Evolutionary conservation across 2,113 vertebrate species (phyloP), one percentile per base, ranked within the genome.

Genomic region (Alethe castanea): DNA sequence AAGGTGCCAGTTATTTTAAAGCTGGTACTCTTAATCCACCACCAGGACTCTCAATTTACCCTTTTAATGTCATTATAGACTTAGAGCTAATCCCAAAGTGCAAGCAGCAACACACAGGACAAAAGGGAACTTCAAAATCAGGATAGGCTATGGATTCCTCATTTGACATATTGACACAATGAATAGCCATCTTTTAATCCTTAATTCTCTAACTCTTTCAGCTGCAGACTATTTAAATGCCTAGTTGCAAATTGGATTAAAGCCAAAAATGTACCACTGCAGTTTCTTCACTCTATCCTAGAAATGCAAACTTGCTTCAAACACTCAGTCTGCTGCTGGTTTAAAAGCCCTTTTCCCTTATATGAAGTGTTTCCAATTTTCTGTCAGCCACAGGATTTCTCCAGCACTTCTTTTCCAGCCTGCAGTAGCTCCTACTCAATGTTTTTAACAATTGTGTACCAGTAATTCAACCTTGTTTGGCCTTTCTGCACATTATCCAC

Each of bases 21-120:
- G 42, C 64, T 81, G 24, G 36, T 83, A 52, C 73, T 84, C 73
- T 71, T 92, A 97, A 93, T 86, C 82, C 92, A 95, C 61, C 69
- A 77, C 47, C 62, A 92, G 38, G 60, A 94, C 67, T 73, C 80
- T 71, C 80, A 81, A 71, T 92, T 94, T 84, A 94, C 26, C 76
- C 86, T 90, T 86, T 92, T 95, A 97, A 95, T 93, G 44, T 85
- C 57, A 92, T 97, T 94, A 97, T 8, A 88, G 86, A 93, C 18
- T 95, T 92, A 81, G 22, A 86, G 52, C 40, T 96, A 96, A 97
- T 94, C 86, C 76, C 52, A 60, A 70, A 96, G 64, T 54, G 26
- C 71, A 95, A 90, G 76, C 44, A 90, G 76, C 42, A 94, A 90
- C 36, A 53, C 48, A 81, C 0, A 31, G 76, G 72, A 95, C 86